Conservation (phyloP, 2,888 invertebrate genomes). For the Himalopsyche tibetana region DNA sequence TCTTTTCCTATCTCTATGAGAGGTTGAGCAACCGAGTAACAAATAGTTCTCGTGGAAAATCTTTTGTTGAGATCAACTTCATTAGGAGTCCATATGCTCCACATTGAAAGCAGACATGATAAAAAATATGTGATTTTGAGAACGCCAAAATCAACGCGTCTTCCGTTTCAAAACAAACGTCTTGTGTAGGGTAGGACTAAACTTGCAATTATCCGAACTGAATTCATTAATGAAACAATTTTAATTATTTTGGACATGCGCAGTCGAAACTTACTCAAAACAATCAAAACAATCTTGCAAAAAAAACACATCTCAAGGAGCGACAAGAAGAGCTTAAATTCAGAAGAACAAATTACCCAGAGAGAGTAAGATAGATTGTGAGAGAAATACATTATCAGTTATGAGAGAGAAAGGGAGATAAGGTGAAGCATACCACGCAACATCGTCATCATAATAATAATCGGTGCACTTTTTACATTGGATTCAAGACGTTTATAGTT, state of each 20-base stretch:
- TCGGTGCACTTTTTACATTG: constrained; percentile 37
- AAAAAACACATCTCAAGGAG: neutral
- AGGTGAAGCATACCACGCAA: neutral
- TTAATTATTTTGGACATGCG: neutral
- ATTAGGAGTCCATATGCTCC: too few relatives aligned
- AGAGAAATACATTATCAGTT: neutral
- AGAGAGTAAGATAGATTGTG: neutral
- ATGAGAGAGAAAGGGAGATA: constrained; percentile 9
- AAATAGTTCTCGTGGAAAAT: too few relatives aligned
- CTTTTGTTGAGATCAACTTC: too few relatives aligned
- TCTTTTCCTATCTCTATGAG: too few relatives aligned
- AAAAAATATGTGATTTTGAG: too few relatives aligned
- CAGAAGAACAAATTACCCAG: neutral
- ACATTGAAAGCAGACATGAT: too few relatives aligned
- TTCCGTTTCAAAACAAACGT: neutral
- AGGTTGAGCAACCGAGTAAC: too few relatives aligned
- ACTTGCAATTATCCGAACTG: neutral
- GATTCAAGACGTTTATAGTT: neutral
- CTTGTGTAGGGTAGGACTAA: neutral
- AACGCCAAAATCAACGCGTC: too few relatives aligned
- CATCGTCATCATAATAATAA: constrained; percentile 35
- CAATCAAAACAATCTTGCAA: constrained; percentile 17
- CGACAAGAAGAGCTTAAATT: constrained; percentile 8
- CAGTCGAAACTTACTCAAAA: neutral
- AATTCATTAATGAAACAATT: constrained; percentile 17